Evolutionary conservation across 2,113 vertebrate genomes (phyloP), one percentile per base, ranked within the genome.

Genomic region (Steatornis caripensis): DNA sequence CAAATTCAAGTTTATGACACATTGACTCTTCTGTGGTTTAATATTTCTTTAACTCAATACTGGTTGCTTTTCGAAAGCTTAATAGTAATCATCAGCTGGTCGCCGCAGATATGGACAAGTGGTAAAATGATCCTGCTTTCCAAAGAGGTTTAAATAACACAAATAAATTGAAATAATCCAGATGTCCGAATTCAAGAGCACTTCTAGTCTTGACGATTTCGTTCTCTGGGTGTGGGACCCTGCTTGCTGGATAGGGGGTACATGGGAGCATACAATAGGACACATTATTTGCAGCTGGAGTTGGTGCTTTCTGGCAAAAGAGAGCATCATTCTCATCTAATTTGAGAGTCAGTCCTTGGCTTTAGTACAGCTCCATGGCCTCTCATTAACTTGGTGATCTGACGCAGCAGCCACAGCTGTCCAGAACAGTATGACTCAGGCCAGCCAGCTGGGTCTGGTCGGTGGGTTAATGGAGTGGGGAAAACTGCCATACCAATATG

Each of bases 401-500:
- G 87, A 6, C 2, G 6, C 68, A 89, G 71, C 58, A 70, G 87
- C 51, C 29, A 2, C 72, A 84, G 87, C 78, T 84, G 74, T 24
- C 21, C 57, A 7, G 84, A 60, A 10, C 46, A 66, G 34, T 23
- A 1, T 7, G 46, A 45, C 14, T 49, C 55, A 11, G 23, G 32
- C 24, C 17, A n/a, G 55, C 27, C 66, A 60, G 61, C 87, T 87
- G 72, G 39, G 13, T 17, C 43, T 84, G 81, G 20, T 24, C 74
- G 3, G 24, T 51, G 68, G 2, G 2, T 49, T 71, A 19, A 14
- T 57, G 76, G 55, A n/a, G n/a, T 20, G 46, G 37, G 64, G 34
- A 30, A 9, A 32, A 45, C 66, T n/a, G 60, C 43, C 48, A 6
- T 15, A 3, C 0, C 21, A 17, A 0, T 2, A 12, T 4, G 22